These are phyloP conservation scores for Lethocerus indicus DNA, from an alignment of 1,140 invertebrate species.

Conservation along the genomic window DNA sequence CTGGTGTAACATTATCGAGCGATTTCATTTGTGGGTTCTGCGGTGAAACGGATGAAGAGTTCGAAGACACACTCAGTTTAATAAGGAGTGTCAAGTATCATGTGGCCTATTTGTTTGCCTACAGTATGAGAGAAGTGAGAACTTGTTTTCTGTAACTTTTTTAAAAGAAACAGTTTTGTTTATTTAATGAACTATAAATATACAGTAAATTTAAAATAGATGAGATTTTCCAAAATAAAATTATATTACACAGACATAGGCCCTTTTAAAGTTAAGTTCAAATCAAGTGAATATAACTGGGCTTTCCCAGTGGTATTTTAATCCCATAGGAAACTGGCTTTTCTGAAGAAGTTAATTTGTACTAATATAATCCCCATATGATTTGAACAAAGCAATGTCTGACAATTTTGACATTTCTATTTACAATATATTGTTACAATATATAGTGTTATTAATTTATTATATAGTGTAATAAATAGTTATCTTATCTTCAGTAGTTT, in stretches of 20 bases:
- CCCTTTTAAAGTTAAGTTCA: too few relatives aligned
- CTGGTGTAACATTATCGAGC: conserved; percentile 65
- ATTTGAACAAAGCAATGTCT: not conserved
- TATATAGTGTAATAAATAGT: too few relatives aligned
- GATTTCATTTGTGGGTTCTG: conserved; percentile 98
- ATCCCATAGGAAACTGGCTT: too few relatives aligned
- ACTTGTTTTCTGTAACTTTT: too few relatives aligned
- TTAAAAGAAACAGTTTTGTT: too few relatives aligned
- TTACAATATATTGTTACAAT: not conserved
- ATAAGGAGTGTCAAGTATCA: conserved; percentile 69
- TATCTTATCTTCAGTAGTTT: not conserved
- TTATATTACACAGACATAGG: too few relatives aligned
- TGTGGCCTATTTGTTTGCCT: conserved; percentile 71
- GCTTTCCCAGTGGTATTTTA: too few relatives aligned
- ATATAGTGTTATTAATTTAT: too few relatives aligned
- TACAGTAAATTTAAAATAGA: too few relatives aligned
- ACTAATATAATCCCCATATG: not conserved
- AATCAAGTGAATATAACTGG: too few relatives aligned
- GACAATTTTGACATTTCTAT: not conserved
- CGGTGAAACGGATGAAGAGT: conserved; percentile 84
- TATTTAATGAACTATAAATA: too few relatives aligned
- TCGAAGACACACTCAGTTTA: conserved; percentile 73
- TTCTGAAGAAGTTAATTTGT: not conserved
- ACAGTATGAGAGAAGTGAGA: conserved; percentile 86
- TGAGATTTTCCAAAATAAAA: too few relatives aligned